These are phyloP conservation scores for Tetrao urogallus DNA, from an alignment of 2,113 vertebrate species.

Conservation along the genomic window DNA sequence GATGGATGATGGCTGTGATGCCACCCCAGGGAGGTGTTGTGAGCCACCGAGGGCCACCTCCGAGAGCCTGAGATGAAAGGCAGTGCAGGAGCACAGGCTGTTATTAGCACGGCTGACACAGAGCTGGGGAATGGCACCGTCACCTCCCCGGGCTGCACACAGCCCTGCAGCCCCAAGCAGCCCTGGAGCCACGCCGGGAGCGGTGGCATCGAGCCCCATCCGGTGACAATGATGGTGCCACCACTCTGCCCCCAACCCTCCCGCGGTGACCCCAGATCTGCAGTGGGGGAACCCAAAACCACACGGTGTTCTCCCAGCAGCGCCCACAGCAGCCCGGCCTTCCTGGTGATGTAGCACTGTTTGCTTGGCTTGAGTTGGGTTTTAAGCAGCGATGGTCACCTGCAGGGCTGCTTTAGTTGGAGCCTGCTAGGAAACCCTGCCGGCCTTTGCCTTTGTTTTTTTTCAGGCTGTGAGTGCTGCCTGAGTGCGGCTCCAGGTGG, in stretches of 20 bases:
- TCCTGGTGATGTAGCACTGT: neutral
- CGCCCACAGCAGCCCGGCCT: neutral
- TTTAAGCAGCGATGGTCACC: accelerated
- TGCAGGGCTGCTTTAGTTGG: neutral
- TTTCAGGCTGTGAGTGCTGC: neutral
- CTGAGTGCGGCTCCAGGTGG: accelerated
- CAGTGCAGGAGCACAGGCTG: neutral
- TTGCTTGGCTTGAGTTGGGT: neutral
- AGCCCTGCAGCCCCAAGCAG: accelerated
- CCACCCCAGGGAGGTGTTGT: neutral
- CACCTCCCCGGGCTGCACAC: neutral
- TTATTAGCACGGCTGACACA: conserved; percentile 51
- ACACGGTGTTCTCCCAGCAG: neutral
- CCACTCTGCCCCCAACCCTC: neutral
- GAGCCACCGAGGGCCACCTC: neutral
- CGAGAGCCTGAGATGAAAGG: conserved; percentile 42
- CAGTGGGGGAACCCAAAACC: neutral
- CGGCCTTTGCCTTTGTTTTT: accelerated
- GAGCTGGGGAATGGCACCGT: conserved; percentile 43
- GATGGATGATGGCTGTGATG: accelerated
- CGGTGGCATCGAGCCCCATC: accelerated
- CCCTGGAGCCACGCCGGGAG: neutral
- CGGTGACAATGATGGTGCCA: neutral
- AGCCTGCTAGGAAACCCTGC: neutral
- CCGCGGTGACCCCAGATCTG: neutral